A percentile compares a stretch with the other conserved stretches of the same genome.
Conservation (phyloP, 2,113 vertebrate genomes). For the Hyperopisus bebe region DNA sequence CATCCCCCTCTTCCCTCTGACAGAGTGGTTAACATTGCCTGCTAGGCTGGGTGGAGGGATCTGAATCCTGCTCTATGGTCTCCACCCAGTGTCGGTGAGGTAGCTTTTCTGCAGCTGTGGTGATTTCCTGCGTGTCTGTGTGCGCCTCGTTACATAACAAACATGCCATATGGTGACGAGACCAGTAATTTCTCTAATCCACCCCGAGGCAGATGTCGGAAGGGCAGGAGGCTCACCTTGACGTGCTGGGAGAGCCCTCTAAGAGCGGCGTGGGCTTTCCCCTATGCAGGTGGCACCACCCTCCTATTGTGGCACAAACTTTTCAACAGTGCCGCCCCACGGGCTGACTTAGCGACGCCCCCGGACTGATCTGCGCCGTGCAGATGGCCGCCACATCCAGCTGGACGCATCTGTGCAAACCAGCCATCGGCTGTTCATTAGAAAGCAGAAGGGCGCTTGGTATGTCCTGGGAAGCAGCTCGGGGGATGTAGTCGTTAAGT, state of each 20-base stretch:
- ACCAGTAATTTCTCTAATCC: slow-evolving; percentile 8
- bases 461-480: not conserved
- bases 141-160: slow-evolving; percentile 18
- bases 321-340: not conserved
- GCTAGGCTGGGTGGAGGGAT: not conserved
- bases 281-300: not conserved
- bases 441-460: not conserved
- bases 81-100: not conserved
- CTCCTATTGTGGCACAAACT: not conserved
- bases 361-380: not conserved
- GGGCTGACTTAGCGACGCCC: not conserved
- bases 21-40: not conserved
- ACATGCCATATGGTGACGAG: slow-evolving; percentile 1
- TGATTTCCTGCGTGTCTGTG: not conserved
- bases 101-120: not conserved
- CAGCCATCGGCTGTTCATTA: not conserved
- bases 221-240: not conserved
- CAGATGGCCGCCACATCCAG: not conserved
- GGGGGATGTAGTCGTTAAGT: not conserved
- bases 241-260: not conserved
- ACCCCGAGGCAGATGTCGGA: not conserved
- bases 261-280: not conserved
- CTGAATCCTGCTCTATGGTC: not conserved
- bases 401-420: not conserved
- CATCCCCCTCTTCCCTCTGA: not conserved